Conservation (phyloP, 2,797 vertebrate species). For the Carcharodon carcharias region DNA sequence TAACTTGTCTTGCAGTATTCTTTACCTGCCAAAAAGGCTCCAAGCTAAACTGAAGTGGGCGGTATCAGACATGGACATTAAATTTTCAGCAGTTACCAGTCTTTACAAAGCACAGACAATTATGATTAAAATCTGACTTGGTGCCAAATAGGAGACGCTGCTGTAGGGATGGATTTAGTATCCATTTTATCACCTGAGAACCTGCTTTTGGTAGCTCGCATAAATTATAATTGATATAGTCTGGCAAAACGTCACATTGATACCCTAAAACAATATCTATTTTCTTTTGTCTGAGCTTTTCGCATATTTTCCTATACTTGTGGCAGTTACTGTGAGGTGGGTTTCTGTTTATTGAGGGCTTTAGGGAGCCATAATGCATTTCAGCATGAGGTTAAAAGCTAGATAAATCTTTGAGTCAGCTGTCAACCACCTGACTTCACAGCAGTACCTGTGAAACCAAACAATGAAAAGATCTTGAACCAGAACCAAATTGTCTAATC, state of each 20-base stretch:
- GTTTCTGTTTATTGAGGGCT: not conserved
- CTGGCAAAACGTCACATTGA: not conserved
- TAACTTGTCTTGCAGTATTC: slow-evolving; percentile 73
- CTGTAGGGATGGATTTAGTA: slow-evolving; percentile 22
- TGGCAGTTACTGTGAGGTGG: too few relatives aligned
- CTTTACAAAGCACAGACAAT: slow-evolving; percentile 54
- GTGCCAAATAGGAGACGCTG: slow-evolving; percentile 49
- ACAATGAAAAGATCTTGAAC: not conserved
- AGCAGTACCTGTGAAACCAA: not conserved
- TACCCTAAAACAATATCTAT: not conserved
- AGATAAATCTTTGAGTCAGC: slow-evolving; percentile 6
- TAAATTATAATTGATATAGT: not conserved
- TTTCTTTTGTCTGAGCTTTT: not conserved
- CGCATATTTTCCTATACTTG: not conserved
- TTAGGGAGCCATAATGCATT: not conserved
- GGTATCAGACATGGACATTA: slow-evolving; percentile 56
- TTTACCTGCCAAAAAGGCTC: slow-evolving; percentile 62
- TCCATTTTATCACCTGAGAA: slow-evolving; percentile 22
- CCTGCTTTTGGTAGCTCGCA: not conserved
- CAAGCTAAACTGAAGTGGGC: slow-evolving; percentile 56
- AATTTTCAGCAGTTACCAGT: slow-evolving; percentile 52
- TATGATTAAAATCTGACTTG: slow-evolving; percentile 57
- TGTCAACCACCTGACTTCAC: not conserved
- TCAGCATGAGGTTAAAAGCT: not conserved
- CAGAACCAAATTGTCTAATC: not conserved